Conservation (phyloP, 2,113 vertebrate genomes). For the Nymphicus hollandicus region DNA sequence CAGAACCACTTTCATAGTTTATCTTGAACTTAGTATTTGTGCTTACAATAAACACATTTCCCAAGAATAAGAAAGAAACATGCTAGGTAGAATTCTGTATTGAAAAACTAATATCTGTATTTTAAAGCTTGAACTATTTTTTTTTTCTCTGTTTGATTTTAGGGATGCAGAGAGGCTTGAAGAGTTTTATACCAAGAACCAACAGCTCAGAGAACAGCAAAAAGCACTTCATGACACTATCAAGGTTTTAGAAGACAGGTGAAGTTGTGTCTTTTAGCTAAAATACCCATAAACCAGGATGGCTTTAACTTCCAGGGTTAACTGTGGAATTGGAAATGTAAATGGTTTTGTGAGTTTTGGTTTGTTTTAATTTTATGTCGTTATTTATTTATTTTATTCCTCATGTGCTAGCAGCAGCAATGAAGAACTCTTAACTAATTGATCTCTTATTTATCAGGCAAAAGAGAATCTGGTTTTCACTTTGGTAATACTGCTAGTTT, state of each 20-base stretch:
- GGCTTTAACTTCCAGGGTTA: background rate
- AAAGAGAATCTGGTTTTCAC: background rate
- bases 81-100: background rate
- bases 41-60: background rate
- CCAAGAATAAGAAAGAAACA: background rate
- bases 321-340: background rate
- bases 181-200: slow-evolving; percentile 90
- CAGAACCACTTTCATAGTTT: background rate
- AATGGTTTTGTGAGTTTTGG: background rate
- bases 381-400: background rate
- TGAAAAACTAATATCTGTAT: background rate
- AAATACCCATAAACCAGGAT: background rate
- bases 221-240: slow-evolving; percentile 88
- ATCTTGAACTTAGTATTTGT: background rate
- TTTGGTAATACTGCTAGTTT: background rate
- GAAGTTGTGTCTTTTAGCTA: background rate
- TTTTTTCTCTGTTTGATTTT: background rate
- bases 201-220: slow-evolving; percentile 90
- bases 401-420: background rate
- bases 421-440: background rate
- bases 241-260: slow-evolving; percentile 90
- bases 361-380: background rate
- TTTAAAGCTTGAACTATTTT: background rate
- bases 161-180: slow-evolving; percentile 95
- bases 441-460: background rate